Conservation (phyloP, 2,113 vertebrate species). For the Promerops cafer region DNA sequence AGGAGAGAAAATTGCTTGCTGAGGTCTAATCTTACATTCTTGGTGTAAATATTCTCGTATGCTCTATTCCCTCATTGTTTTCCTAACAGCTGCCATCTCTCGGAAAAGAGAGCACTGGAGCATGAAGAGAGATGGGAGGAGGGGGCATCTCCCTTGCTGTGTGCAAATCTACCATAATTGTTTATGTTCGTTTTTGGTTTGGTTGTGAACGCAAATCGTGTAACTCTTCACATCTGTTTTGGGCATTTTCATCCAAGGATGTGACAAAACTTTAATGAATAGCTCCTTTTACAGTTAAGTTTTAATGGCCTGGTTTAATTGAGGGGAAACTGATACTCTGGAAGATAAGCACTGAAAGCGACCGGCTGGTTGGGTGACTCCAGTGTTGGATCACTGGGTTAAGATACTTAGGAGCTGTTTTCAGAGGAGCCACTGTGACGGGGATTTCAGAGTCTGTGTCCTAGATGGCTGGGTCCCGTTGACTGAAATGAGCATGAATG, state of each 20-base stretch:
- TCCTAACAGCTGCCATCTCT: slow-evolving; percentile 22
- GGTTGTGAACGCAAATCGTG: neutral
- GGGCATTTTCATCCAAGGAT: slow-evolving; percentile 36
- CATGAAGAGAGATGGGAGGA: slow-evolving; percentile 1
- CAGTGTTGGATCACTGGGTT: neutral
- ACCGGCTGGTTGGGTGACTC: neutral
- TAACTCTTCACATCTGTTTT: neutral
- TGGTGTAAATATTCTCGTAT: slow-evolving; percentile 33
- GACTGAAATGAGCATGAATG: neutral
- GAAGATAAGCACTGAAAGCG: neutral
- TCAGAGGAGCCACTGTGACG: neutral
- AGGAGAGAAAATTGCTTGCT: neutral
- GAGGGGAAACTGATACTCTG: slow-evolving; percentile 17
- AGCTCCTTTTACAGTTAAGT: slow-evolving; percentile 6
- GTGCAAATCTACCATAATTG: slow-evolving; percentile 6
- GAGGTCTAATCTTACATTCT: neutral
- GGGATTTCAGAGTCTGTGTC: neutral
- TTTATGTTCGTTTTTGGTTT: neutral
- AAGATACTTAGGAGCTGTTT: neutral
- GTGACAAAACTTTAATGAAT: slow-evolving; percentile 51
- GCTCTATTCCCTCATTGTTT: slow-evolving; percentile 2
- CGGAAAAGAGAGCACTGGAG: slow-evolving; percentile 14
- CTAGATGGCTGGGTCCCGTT: neutral
- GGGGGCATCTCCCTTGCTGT: neutral
- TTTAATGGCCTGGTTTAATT: slow-evolving; percentile 49